phyloP scores from a whole-genome alignment of 2,797 vertebrate species.

The Saxicola maurus region DNA sequence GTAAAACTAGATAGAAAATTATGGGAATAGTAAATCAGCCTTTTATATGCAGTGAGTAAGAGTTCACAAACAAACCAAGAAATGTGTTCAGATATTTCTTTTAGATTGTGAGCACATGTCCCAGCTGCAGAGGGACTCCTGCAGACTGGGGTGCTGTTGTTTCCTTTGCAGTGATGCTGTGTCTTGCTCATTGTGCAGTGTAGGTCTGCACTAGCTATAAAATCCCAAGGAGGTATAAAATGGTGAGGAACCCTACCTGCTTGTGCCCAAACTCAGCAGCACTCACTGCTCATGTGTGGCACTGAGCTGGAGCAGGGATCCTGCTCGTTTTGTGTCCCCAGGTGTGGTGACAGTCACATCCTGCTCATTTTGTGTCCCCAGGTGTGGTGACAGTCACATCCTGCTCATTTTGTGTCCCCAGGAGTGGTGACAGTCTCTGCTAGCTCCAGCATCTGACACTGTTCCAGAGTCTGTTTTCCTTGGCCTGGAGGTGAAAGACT shows the following conservation, averaged over 20 bases:
- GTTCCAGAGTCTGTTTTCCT: not conserved
- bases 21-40: not conserved
- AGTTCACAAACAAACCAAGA: not conserved
- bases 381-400: not conserved
- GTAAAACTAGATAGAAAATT: not conserved
- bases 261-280: not conserved
- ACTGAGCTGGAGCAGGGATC: not conserved
- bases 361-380: not conserved
- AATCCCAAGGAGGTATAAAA: not conserved
- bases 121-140: not conserved
- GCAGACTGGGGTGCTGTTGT: fast-evolving
- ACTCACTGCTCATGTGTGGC: fast-evolving
- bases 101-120: not conserved
- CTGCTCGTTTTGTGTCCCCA: not conserved
- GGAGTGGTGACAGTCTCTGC: not conserved
- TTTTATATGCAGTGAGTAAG: not conserved
- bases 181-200: fast-evolving
- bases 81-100: not conserved
- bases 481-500: not conserved
- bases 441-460: not conserved
- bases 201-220: not conserved
- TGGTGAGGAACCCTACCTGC: not conserved
- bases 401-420: not conserved
- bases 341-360: not conserved
- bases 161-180: not conserved